Percentiles rank a stretch among this genome's conserved stretches.
phyloP scores from a whole-genome alignment of 2,797 vertebrate species.

The Dryobates pubescens region DNA sequence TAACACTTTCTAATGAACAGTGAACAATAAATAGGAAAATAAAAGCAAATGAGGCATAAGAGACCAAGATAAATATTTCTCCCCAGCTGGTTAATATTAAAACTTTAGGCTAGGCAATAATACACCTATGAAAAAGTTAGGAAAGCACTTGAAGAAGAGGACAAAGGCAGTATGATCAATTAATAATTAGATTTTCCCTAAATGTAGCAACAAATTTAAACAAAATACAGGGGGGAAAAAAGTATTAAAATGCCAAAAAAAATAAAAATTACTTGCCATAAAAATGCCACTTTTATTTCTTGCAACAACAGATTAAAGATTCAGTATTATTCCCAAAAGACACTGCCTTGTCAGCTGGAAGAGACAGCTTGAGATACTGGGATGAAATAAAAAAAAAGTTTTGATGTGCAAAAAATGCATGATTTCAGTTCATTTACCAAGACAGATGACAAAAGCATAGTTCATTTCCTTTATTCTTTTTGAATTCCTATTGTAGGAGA shows the following conservation, averaged over 20 bases:
- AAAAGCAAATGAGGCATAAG: not conserved
- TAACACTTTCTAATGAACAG: not conserved
- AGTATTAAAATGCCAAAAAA: not conserved
- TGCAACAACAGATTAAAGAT: not conserved
- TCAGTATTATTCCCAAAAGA: not conserved
- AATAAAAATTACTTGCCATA: not conserved
- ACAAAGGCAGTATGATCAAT: not conserved
- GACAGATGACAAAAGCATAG: not conserved
- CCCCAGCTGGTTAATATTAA: not conserved
- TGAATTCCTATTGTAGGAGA: not conserved
- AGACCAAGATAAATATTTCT: conserved; percentile 6
- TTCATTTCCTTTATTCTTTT: not conserved
- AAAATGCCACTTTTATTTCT: not conserved
- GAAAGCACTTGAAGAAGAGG: not conserved
- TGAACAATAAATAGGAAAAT: conserved; percentile 10
- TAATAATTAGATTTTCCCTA: not conserved
- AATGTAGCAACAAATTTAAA: not conserved
- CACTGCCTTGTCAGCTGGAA: not conserved
- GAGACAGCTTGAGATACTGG: not conserved
- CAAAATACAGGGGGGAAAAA: not conserved
- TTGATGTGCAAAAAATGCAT: not conserved
- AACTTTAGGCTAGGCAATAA: not conserved
- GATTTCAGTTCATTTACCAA: not conserved
- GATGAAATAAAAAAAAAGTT: not conserved
- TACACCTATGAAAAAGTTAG: not conserved